Evolutionary conservation across 2,888 invertebrate species (phyloP), one percentile per base, ranked within the genome.

Genomic region (Gandaritis pyraliata): DNA sequence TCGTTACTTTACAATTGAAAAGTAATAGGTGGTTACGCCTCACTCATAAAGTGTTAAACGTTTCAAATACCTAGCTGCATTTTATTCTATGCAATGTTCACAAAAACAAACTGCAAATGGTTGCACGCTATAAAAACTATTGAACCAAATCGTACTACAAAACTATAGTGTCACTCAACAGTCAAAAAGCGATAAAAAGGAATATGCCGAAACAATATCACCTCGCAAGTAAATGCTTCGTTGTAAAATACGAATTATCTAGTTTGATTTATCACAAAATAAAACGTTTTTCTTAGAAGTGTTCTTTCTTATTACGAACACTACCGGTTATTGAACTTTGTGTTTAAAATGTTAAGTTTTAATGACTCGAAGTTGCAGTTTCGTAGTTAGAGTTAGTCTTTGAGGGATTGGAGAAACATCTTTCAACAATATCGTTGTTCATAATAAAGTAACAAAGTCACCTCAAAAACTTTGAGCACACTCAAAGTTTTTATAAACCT

Each of bases 221-320:
- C 56, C 29, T 58, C 43, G 48, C 50, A 61, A 64, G 49, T 58
- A 61, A 66, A 61, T 61, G 50, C 57, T 54, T 56, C 39, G 50
- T 60, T 38, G 55, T 62, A 68, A 68, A 65, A 52, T 45, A 48
- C 50, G 52, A 46, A 66, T 61, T n/a, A 23, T 4, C 23, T 33
- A 49, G 53, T 49, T 52, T 58, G 65, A 62, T 68, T 63, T 68
- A 64, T 62, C 66, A 66, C 61, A 45, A 61, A 62, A 63, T 64
- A 67, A 66, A 67, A 66, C 58, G 29, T 60, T 64, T 65, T 61
- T 58, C 60, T 54, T 56, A 58, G 48, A 59, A 54, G 56, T 59
- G 56, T 45, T 56, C 45, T 43, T 38, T 50, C 54, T 57, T 58
- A 59, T 54, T 51, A 57, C 49, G 46, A 50, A 58, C 52, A 41